Evolutionary conservation across 1,140 invertebrate species (phyloP).

Genomic region (Cyrtorhinus lividipennis): DNA sequence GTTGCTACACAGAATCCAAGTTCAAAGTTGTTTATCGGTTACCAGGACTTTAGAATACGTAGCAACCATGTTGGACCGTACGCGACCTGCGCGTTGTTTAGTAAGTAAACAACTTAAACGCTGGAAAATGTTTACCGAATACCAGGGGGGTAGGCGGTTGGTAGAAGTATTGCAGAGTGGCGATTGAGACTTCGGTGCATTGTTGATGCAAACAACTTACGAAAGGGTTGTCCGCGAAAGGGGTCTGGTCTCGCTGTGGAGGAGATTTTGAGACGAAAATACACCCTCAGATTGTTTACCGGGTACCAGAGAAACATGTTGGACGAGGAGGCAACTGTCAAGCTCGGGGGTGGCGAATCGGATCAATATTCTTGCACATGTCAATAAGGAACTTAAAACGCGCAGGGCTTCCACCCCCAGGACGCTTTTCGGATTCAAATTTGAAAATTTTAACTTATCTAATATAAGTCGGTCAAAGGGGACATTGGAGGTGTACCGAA

Average conservation of each 20-base stretch:
- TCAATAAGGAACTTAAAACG: background rate
- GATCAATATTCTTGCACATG: constrained; percentile 17
- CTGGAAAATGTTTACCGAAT: constrained; percentile 19
- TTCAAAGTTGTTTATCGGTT: constrained; percentile 5
- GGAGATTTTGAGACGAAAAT: constrained; percentile 21
- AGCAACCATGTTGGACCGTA: background rate
- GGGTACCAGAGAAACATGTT: constrained; percentile 18
- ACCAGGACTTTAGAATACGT: constrained; percentile 7
- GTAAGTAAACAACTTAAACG: constrained; percentile 13
- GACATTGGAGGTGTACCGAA: too few relatives aligned
- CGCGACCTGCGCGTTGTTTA: constrained; percentile 16
- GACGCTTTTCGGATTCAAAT: background rate
- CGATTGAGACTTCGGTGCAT: constrained; percentile 10
- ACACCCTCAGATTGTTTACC: constrained; percentile 22
- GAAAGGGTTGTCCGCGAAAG: background rate
- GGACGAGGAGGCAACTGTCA: constrained; percentile 11
- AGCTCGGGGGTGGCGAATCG: background rate
- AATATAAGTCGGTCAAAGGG: too few relatives aligned
- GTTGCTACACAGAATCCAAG: background rate
- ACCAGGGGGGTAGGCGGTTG: constrained; percentile 8
- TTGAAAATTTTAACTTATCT: background rate
- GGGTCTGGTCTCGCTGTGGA: background rate
- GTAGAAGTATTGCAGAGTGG: background rate
- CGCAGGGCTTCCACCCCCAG: background rate
- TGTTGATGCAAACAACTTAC: constrained; percentile 13